Conservation (phyloP, 2,888 invertebrate genomes). For the Drosophila falleni region DNA sequence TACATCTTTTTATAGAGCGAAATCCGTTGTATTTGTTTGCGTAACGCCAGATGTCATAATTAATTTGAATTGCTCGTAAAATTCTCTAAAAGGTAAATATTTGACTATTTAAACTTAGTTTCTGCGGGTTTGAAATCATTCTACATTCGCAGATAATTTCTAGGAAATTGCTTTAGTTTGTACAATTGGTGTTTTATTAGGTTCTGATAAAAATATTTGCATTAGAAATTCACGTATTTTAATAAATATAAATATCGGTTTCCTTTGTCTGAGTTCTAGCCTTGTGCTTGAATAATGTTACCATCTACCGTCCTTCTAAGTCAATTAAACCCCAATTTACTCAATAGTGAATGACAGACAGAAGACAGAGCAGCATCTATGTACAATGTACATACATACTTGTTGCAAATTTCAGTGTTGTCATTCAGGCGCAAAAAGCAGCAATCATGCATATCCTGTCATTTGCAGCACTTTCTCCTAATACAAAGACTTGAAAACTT, state of each 20-base stretch:
- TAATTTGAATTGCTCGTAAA: conserved; percentile 12
- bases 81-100: conserved; percentile 46
- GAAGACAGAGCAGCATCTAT: neutral
- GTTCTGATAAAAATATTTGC: conserved; percentile 39
- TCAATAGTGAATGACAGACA: neutral
- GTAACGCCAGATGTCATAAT: conserved; percentile 53
- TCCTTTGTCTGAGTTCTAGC: neutral
- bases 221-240: neutral
- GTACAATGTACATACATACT: neutral
- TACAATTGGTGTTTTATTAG: conserved; percentile 38
- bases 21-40: conserved; percentile 49
- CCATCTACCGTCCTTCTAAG: neutral
- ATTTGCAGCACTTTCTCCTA: neutral
- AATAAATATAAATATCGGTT: neutral
- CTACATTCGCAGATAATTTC: conserved; percentile 2
- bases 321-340: neutral
- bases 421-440: neutral
- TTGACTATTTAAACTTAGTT: conserved; percentile 18
- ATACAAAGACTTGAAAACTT: neutral
- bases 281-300: conserved; percentile 1
- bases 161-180: conserved; percentile 47
- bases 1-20: conserved; percentile 51
- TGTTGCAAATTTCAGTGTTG: neutral
- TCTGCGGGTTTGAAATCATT: conserved; percentile 7
- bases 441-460: neutral